Percentiles rank a stretch among this genome's conserved stretches.
Conservation (phyloP, 1,140 invertebrate genomes). For the Papilio helenus region DNA sequence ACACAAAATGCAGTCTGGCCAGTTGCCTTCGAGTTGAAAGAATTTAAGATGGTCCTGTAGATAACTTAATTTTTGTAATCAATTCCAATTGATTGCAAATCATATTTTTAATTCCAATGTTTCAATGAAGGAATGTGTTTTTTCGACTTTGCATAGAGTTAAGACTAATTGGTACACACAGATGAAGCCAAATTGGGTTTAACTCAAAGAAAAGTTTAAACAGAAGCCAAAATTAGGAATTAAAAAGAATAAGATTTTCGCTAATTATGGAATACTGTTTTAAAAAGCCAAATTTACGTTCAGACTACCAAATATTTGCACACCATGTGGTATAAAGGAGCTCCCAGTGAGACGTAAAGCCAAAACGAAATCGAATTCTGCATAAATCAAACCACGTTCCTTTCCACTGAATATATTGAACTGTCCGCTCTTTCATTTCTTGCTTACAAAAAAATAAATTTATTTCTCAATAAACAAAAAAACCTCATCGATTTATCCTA, state of each 20-base stretch:
- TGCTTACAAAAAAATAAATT: slow-evolving; percentile 4
- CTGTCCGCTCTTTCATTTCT: slow-evolving; percentile 8
- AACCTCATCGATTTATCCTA: background rate
- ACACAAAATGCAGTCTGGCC: background rate
- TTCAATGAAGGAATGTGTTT: background rate
- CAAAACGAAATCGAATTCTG: background rate
- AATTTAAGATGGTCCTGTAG: slow-evolving; percentile 16
- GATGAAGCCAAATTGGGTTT: background rate
- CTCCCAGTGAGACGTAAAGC: slow-evolving; percentile 9
- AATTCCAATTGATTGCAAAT: slow-evolving; percentile 3
- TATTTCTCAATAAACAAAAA: slow-evolving; percentile 15
- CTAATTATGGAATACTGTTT: background rate
- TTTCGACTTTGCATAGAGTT: background rate
- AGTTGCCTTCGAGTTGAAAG: slow-evolving; percentile 3
- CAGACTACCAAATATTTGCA: background rate
- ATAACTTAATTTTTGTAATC: slow-evolving; percentile 11
- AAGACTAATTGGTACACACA: background rate
- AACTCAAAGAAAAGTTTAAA: background rate
- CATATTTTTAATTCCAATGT: background rate
- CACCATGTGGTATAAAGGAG: background rate
- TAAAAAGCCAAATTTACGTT: background rate
- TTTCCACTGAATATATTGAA: slow-evolving; percentile 13
- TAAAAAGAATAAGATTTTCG: background rate
- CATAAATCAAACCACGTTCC: slow-evolving; percentile 11
- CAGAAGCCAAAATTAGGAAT: background rate